A percentile compares a stretch with the other conserved stretches of the same genome.
phyloP scores from a whole-genome alignment of 2,113 vertebrate species.

The Sinocyclocheilus anophthalmus region DNA sequence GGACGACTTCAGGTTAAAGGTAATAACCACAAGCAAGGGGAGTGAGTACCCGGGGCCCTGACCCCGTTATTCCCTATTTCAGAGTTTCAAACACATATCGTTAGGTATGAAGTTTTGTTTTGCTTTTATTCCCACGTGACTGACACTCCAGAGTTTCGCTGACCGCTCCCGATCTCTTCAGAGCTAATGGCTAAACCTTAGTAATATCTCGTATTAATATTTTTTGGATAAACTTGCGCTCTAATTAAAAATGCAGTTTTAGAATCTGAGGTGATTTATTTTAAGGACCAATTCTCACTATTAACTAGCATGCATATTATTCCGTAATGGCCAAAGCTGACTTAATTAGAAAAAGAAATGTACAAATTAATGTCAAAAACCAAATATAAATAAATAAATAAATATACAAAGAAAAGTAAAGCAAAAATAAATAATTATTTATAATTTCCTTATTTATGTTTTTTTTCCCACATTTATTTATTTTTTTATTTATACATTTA shows the following conservation, averaged over 20 bases:
- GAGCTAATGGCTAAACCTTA: neutral
- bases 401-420: too few species aligned
- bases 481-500: too few species aligned
- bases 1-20: conserved; percentile 49
- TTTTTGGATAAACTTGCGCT: neutral
- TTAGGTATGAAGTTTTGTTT: too few species aligned
- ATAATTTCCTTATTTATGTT: too few species aligned
- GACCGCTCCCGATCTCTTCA: neutral
- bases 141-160: neutral
- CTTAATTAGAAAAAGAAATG: too few species aligned
- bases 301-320: neutral
- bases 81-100: too few species aligned
- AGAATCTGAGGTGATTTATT: neutral
- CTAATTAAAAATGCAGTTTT: neutral
- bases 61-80: conserved; percentile 50
- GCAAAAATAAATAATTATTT: too few species aligned
- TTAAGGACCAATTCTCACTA: neutral
- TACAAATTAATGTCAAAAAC: too few species aligned
- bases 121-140: too few species aligned
- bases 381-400: too few species aligned
- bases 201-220: neutral
- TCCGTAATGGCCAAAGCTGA: too few species aligned
- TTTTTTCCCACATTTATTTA: too few species aligned
- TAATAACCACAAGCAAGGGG: conserved; percentile 56
- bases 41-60: conserved; percentile 64